Conservation (phyloP, 1,140 invertebrate genomes). For the Drosophila mojavensis region DNA sequence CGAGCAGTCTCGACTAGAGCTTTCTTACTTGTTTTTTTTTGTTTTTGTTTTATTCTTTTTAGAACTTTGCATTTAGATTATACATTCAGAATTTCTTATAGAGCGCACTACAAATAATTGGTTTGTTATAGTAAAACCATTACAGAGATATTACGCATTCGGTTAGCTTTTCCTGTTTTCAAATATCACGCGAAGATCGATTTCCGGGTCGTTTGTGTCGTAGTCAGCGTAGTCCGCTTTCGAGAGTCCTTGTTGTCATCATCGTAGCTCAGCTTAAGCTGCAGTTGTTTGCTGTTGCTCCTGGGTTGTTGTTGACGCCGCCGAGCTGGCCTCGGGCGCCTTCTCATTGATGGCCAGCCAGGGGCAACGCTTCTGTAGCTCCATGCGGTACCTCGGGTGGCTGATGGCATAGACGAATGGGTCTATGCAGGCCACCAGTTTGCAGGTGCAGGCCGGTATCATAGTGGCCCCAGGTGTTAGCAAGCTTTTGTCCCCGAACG, state of each 20-base stretch:
- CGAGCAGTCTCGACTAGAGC: too few relatives aligned
- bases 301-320: constrained; percentile 55
- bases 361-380: constrained; percentile 86
- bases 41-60: constrained; percentile 24
- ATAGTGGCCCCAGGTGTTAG: constrained; percentile 92
- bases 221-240: constrained; percentile 13
- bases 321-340: constrained; percentile 80
- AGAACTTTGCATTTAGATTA: constrained; percentile 26
- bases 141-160: constrained; percentile 29
- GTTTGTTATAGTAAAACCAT: constrained; percentile 30
- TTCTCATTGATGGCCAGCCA: constrained; percentile 87
- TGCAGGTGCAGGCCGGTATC: constrained; percentile 93
- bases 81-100: neutral
- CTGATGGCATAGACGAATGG: constrained; percentile 94
- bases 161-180: neutral
- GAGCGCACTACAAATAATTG: constrained; percentile 11
- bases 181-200: neutral
- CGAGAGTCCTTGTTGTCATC: neutral
- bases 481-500: constrained; percentile 90
- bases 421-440: constrained; percentile 93
- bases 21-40: too few relatives aligned
- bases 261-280: constrained; percentile 28
- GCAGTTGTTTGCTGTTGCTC: constrained; percentile 63
- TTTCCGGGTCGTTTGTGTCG: constrained; percentile 10
- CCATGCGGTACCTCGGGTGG: constrained; percentile 91